Evolutionary conservation across 2,888 invertebrate species (phyloP), one percentile per base, ranked within the genome.

Genomic region (Thymelicus acteon): DNA sequence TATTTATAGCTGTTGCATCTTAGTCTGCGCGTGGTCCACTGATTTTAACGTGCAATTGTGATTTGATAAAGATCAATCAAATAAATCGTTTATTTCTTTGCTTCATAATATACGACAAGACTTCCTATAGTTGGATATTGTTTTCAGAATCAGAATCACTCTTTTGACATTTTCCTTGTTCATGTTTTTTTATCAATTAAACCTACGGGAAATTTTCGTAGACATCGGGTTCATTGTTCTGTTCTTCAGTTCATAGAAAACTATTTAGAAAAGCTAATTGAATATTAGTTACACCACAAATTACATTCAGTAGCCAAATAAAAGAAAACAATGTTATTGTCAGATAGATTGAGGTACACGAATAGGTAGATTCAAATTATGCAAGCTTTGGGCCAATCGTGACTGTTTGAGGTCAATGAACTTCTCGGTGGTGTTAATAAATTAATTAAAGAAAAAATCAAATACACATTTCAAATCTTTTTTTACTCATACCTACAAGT

Each of bases 1-100:
- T 60, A 39, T 63, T 57, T 54, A 54, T 57, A 57, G 57, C 19
- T 13, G 12, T 66, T 66, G 60, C 67, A 67, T 39, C 31, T 37
- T 13, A 57, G 8, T 60, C 47, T 15, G n/a, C 48, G 58, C 52
- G 52, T 64, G 19, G 19, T 15, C 19, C 40, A 7, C 40, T 49
- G 49, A 52, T 63, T 63, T 39, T 39, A 64, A 58, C 39, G 7
- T 37, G 8, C n/a, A 37, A 39, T 58, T 54, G 54, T 39, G 37
- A 6, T 58, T 44, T 39, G 58, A 58, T 58, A 58, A 58, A 2
- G n/a, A 58, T 58, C 39, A 13, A 12, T 1, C 12, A 13, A 58
- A 13, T 37, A 31, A 13, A n/a, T 39, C 6, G 13, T 19, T 52
- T 52, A 2, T 52, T 19, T 49, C 3, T 52, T 19, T 19, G 52